Evolutionary conservation across 2,113 vertebrate genomes (phyloP).

Genomic region (Ornithorhynchus anatinus): DNA sequence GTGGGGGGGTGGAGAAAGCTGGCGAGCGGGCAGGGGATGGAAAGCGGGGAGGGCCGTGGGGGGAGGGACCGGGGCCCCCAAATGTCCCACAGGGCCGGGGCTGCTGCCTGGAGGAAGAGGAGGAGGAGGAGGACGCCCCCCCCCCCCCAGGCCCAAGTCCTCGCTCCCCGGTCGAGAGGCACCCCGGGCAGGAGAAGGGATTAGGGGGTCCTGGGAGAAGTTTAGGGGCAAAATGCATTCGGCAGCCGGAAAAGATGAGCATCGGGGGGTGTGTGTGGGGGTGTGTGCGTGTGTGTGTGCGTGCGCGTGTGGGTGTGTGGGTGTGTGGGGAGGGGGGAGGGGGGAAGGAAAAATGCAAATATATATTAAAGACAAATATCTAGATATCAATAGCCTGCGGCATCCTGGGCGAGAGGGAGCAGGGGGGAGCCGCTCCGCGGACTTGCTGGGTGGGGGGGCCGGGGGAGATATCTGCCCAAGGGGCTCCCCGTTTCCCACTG

Average conservation of each 20-base stretch:
- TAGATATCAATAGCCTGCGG: conserved; percentile 29
- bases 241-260: not conserved
- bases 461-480: not conserved
- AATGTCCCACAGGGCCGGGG: not conserved
- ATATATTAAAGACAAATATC: conserved; percentile 57
- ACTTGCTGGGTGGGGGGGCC: not conserved
- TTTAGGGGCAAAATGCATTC: not conserved
- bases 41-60: not conserved
- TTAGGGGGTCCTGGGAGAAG: not conserved
- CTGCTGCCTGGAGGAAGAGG: not conserved
- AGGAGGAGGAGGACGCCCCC: not conserved
- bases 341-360: conserved; percentile 46
- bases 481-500: conserved; percentile 44
- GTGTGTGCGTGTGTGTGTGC: too few relatives aligned
- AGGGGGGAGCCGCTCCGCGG: not conserved
- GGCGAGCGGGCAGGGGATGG: not conserved
- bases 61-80: not conserved
- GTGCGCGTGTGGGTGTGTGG: too few relatives aligned
- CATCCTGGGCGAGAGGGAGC: not conserved
- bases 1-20: not conserved
- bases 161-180: not conserved
- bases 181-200: not conserved
- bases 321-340: conserved; percentile 20
- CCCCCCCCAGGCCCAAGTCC: not conserved
- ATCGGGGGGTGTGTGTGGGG: not conserved